Base-by-base conservation (phyloP, 2,113 vertebrate species). In the Chascanopsetta lugubris region DNA sequence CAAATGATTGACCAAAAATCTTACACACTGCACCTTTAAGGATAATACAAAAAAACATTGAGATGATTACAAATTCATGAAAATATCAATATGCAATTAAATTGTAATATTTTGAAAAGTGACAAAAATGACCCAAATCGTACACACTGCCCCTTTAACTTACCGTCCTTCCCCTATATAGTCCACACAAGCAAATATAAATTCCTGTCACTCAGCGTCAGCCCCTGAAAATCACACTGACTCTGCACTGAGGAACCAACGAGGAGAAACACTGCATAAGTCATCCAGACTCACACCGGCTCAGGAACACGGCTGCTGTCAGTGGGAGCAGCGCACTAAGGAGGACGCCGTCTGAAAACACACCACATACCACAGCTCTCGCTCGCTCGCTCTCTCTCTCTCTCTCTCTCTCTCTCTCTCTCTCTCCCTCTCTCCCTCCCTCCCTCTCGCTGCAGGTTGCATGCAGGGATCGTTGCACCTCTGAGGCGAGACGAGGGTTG, bases 341-440 rank as follows among this genome's bases (percentile, higher is more conserved):
- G 74, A 78, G 71, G 61, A 80, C 43, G 27, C 27, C 22, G 30
- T 71, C 67, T 83, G 71, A 71, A 74, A 80, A 72, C 72, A 80
- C 64, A 71, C 10, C 64, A 73, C 80, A 85, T 82, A 81, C 74
- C 81, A 76, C 64, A 72, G 54, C 61, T 9, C 77, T 84, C 73
- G 18, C 60, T 85, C 76, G 51, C 34, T 51, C 51, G 20, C 42
- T 9, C 53, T 22, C 48, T 22, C 67, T n/a, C n/a, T n/a, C 61
- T 9, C 77, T 84, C 73, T 18, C 60, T 85, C 76, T 51, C 34
- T 51, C 51, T 22, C 42, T 9, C 53, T 22, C 48, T 22, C 67
- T n/a, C 61, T 9, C 77, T 84, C 73, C 18, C 60, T 85, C 76
- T 51, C 34, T 51, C 51, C 20, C 42, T 9, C 53, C 22, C 48